phyloP scores from a whole-genome alignment of 2,888 invertebrate genomes.

The Diarsia brunnea region DNA sequence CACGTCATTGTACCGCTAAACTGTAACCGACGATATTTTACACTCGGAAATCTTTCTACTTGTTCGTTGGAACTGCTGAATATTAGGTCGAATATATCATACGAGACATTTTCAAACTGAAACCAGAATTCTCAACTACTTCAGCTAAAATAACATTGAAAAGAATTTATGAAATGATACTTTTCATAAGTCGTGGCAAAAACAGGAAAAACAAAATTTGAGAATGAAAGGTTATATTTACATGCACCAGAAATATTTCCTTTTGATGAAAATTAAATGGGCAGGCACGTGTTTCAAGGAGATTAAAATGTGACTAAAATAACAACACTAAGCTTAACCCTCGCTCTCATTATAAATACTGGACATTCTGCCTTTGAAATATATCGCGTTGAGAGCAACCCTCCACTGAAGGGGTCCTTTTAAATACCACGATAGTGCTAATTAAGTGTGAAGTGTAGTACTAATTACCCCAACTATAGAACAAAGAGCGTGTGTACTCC shows the following conservation, averaged over 20 bases:
- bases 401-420: slow-evolving; percentile 69
- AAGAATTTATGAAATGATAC: slow-evolving; percentile 1
- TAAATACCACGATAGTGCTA: slow-evolving; percentile 77
- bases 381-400: slow-evolving; percentile 58
- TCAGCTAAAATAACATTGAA: slow-evolving; percentile 31
- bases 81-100: slow-evolving; percentile 32
- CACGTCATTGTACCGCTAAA: slow-evolving; percentile 44
- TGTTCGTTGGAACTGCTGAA: slow-evolving; percentile 38
- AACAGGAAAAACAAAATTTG: slow-evolving; percentile 15
- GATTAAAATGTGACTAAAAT: slow-evolving; percentile 54
- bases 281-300: slow-evolving; percentile 44
- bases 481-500: slow-evolving; percentile 74
- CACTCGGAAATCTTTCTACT: slow-evolving; percentile 48
- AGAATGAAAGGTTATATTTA: slow-evolving; percentile 21
- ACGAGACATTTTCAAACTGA: slow-evolving; percentile 28
- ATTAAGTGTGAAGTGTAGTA: slow-evolving; percentile 79
- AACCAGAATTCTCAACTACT: neutral
- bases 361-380: slow-evolving; percentile 70
- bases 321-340: slow-evolving; percentile 55
- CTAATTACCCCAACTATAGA: slow-evolving; percentile 75
- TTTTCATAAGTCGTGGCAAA: neutral
- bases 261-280: slow-evolving; percentile 52
- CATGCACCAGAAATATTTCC: slow-evolving; percentile 33
- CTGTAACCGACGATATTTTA: slow-evolving; percentile 54
- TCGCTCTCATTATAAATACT: slow-evolving; percentile 66